These are phyloP conservation scores for Chondrosia reniformis DNA, from an alignment of 37 sponge, comb jelly and placozoan genomes.

Conservation along the genomic window DNA sequence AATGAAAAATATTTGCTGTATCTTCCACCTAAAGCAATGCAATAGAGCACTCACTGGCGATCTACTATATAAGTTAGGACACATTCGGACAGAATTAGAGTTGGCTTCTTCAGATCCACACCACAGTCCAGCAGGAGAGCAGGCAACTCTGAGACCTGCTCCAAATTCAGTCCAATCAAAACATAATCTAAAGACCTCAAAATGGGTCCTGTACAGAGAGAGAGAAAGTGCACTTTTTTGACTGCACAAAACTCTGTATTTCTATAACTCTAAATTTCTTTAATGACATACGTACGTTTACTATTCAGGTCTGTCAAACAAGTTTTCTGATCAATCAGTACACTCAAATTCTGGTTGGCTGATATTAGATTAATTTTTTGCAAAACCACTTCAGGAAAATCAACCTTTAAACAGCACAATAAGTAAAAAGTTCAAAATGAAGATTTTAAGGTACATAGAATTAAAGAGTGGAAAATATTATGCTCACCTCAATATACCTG, in stretches of 20 bases:
- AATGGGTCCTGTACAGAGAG: background rate
- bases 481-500: background rate
- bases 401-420: no score
- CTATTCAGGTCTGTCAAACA: no score
- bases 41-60: slow-evolving; percentile 18
- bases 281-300: no score
- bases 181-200: background rate
- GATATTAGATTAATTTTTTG: no score
- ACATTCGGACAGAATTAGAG: slow-evolving; percentile 68
- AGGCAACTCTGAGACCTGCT: background rate
- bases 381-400: no score
- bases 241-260: no score
- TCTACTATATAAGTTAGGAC: slow-evolving; percentile 69
- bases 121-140: background rate
- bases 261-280: no score
- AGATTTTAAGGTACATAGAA: no score
- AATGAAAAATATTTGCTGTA: background rate
- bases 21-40: background rate
- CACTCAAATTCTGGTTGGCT: no score
- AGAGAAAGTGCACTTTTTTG: no score
- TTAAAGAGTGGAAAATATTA: background rate
- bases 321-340: no score
- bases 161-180: background rate
- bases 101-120: slow-evolving; percentile 17
- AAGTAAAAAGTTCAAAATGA: background rate